phyloP scores from a whole-genome alignment of 1,140 invertebrate species.

The Drosophila malerkotliana region DNA sequence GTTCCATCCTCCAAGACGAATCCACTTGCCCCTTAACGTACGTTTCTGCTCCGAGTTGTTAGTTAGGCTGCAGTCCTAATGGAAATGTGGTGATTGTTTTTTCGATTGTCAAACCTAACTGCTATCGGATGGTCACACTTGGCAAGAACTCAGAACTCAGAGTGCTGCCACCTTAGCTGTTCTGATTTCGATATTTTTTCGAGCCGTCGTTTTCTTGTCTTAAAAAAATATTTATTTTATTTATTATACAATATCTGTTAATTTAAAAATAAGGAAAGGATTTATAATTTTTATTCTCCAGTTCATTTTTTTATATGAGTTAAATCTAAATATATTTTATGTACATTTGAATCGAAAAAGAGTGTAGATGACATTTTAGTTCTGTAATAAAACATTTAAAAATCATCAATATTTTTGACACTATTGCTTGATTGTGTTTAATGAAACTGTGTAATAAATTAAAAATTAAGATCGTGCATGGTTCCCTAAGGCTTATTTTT shows the following conservation, averaged over 20 bases:
- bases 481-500: background rate
- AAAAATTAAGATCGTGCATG: background rate
- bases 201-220: background rate
- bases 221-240: background rate
- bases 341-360: no score
- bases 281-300: background rate
- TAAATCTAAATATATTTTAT: no score
- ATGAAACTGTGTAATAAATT: background rate
- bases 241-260: no score
- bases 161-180: background rate
- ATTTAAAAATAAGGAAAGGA: background rate
- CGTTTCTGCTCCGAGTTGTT: background rate
- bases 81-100: background rate
- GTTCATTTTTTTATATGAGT: no score
- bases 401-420: no score
- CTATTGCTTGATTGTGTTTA: no score
- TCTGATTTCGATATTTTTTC: background rate
- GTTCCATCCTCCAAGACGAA: conserved; percentile 47
- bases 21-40: background rate
- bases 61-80: background rate
- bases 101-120: background rate
- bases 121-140: background rate
- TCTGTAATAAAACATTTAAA: no score
- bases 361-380: no score
- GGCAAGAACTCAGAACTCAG: background rate